Evolutionary conservation across 2,113 vertebrate species (phyloP), one percentile per base, ranked within the genome.

Genomic region (Salminus brasiliensis): DNA sequence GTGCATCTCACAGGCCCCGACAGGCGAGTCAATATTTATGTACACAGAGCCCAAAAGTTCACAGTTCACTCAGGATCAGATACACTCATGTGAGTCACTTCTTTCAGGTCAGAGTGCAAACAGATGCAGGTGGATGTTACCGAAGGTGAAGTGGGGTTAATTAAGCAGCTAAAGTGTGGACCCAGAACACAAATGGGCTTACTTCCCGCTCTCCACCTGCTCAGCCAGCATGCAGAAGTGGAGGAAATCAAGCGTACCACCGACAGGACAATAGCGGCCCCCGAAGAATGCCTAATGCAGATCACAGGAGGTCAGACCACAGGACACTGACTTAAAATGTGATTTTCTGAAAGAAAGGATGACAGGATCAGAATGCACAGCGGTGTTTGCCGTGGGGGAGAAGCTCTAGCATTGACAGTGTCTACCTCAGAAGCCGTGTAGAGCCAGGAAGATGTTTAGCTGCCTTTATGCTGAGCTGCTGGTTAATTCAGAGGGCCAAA

Each of bases 221-320:
- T 72, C 69, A 55, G 69, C 36, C 29, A 32, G 30, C 47, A 13
- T 7, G 30, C 32, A 34, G 29, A 72, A 72, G 21, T 66, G 47
- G 53, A 49, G 49, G 69, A 52, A 72, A 74, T 62, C 59, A 67
- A 59, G 49, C 49, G 25, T 27, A 16, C 49, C 65, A 60, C 32
- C 30, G 36, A 57, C 63, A 57, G 63, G 63, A 77, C 63, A 68
- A 23, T 43, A 55, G 62, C 76, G 62, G 67, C 30, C 49, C 55
- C 53, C 30, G 5, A 63, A 57, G 63, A 30, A 76, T 53, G 21
- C 45, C 32, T 9, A 9, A 29, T 18, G 6, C 45, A 53, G 45
- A n/a, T 55, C 47, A 52, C 47, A 21, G 62, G n/a, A 53, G 62
- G 47, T 67, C 29, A 41, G 13, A 6, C 23, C 74, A 41, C 47